Conservation (phyloP, 2,888 invertebrate species). For the Seira musarum region DNA sequence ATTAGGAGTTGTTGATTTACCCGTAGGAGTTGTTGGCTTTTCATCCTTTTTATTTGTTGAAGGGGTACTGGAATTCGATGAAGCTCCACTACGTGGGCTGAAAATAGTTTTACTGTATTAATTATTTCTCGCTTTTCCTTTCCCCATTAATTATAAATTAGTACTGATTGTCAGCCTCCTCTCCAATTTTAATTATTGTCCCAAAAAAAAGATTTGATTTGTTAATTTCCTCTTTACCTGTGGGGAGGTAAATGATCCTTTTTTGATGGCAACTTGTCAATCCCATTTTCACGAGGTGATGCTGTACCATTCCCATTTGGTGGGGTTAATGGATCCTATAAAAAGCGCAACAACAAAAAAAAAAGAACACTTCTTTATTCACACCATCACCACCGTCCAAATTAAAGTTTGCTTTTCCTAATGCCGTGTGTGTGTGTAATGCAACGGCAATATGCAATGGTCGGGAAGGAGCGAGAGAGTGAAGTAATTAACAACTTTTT, state of each 20-base stretch:
- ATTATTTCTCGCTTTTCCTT: too few species aligned
- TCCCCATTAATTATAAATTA: too few species aligned
- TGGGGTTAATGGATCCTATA: constrained; percentile 84
- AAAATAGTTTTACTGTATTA: too few species aligned
- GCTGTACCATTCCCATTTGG: constrained; percentile 91
- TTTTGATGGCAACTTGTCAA: constrained; percentile 84
- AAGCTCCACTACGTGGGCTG: constrained; percentile 84
- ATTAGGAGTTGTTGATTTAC: constrained; percentile 91
- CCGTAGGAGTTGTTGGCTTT: constrained; percentile 91
- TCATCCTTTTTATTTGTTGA: constrained; percentile 90
- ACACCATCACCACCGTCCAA: too few species aligned
- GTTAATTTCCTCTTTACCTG: too few species aligned
- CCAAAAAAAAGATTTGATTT: too few species aligned
- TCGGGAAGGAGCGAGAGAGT: constrained; percentile 30
- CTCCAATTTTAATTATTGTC: too few species aligned
- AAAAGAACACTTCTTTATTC: constrained; percentile 37
- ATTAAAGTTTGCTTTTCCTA: too few species aligned
- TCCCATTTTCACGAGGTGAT: constrained; percentile 89
- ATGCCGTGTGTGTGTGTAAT: too few species aligned
- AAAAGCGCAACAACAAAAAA: constrained; percentile 45
- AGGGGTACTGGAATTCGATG: constrained; percentile 92
- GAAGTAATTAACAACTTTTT: constrained; percentile 48
- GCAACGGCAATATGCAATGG: too few species aligned
- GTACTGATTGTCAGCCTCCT: too few species aligned
- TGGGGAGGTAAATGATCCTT: constrained; percentile 83